A percentile compares a stretch with the other conserved stretches of the same genome.
phyloP scores from a whole-genome alignment of 2,113 vertebrate genomes.

The Spea bombifrons region DNA sequence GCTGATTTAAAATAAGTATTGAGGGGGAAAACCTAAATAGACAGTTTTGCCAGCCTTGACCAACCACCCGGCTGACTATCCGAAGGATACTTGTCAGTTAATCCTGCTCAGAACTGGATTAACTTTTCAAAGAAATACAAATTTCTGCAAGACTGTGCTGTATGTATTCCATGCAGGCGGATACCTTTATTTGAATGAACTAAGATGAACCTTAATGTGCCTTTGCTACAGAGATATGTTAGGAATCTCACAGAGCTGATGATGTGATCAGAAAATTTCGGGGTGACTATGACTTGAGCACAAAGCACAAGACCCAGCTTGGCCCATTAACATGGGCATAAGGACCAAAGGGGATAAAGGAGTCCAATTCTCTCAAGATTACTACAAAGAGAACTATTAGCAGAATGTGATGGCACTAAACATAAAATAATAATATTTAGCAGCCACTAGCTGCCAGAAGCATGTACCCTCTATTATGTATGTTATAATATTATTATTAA shows the following conservation, averaged over 20 bases:
- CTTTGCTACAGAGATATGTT: constrained; percentile 24
- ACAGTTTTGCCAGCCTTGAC: constrained; percentile 42
- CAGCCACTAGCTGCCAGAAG: no score
- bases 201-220: constrained; percentile 30
- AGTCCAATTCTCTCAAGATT: no score
- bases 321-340: no score
- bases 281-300: neutral
- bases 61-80: constrained; percentile 42
- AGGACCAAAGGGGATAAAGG: no score
- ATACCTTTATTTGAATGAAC: constrained; percentile 40
- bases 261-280: neutral
- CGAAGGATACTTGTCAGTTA: constrained; percentile 48
- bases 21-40: constrained; percentile 38
- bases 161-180: constrained; percentile 29
- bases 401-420: no score
- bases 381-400: no score
- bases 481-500: no score
- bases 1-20: constrained; percentile 47
- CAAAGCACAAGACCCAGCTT: neutral
- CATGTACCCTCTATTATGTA: no score
- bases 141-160: constrained; percentile 49
- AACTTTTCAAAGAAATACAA: constrained; percentile 49
- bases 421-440: no score
- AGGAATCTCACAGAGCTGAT: neutral
- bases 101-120: constrained; percentile 48